Evolutionary conservation across 2,888 invertebrate genomes (phyloP), one percentile per base, ranked within the genome.

Genomic region (Caenorhabditis sulstoni): DNA sequence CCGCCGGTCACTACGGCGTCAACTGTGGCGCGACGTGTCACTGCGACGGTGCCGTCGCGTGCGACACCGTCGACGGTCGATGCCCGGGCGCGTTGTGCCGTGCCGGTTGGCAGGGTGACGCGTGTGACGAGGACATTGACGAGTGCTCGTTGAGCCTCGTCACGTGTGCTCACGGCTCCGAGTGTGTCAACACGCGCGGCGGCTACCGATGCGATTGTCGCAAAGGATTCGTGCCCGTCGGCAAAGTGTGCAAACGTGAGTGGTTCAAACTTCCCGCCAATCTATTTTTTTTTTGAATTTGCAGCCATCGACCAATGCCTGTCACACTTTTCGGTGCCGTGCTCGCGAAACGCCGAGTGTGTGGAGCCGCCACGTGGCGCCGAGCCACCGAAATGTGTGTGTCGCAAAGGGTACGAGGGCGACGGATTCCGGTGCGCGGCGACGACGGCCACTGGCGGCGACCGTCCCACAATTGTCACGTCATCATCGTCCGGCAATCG

Each of bases 171-270:
- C 92, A 93, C 49, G 94, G 94, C 81, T 95, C 96, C 20, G 93
- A 94, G 91, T 95, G 95, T 92, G 93, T 94, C 91, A 95, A 95
- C 91, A 93, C 94, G 64, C 94, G 94, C n/a, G 95, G 95, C 87
- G 94, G 94, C 70, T 94, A 93, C 92, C 70, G 83, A 44, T 90
- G 90, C 71, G 79, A 64, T 22, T 90, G 90, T 67, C 67, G 78
- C 8, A 66, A 65, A 8, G 86, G 86, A 29, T 88, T 78, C 68
- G 47, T 52, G 5, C 87, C 87, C 16, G 83, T 87, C 44, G 89
- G 89, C n/a, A 81, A 82, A 52, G 74, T 68, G 14, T 89, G 89
- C 75, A 73, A 77, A 53, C 81, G 88, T 87, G 61, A 41, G 71
- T 62, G 3, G 29, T 29, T 7, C 16, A 50, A 18, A n/a, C 35